A percentile compares a stretch with the other conserved stretches of the same genome.
Evolutionary conservation across 1,140 invertebrate species (phyloP).

Genomic region (Calephelis nemesis): DNA sequence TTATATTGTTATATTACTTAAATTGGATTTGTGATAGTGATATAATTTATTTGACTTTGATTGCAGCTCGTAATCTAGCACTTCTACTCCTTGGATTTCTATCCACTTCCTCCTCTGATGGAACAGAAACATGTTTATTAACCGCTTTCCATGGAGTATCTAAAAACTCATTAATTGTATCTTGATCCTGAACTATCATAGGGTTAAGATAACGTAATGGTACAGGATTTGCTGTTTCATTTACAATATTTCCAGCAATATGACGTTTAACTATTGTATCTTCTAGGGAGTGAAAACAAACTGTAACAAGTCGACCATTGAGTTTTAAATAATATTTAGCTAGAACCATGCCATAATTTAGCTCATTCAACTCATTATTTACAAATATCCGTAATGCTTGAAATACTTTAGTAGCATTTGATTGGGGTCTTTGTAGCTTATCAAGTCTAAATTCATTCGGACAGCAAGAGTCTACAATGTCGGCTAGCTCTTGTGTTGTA

Average conservation of each 20-base stretch:
- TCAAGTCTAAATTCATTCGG: conserved; percentile 82
- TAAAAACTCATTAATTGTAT: conserved; percentile 82
- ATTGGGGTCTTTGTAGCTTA: conserved; percentile 86
- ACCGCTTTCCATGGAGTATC: conserved; percentile 87
- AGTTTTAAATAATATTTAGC: conserved; percentile 88
- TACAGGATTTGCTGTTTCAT: conserved; percentile 83
- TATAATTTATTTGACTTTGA: conserved; percentile 81
- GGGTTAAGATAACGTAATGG: conserved; percentile 84
- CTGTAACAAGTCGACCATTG: conserved; percentile 87
- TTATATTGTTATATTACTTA: too few species aligned
- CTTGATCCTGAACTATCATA: conserved; percentile 76
- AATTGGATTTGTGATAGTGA: too few species aligned
- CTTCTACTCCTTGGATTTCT: conserved; percentile 91
- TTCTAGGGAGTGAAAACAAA: conserved; percentile 96
- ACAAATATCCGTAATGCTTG: conserved; percentile 97
- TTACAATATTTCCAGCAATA: conserved; percentile 87
- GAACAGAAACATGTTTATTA: conserved; percentile 89
- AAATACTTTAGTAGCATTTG: conserved; percentile 95
- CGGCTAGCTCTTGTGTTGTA: conserved; percentile 91
- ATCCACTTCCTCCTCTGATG: conserved; percentile 86
- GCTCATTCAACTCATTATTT: conserved; percentile 98
- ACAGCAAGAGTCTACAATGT: conserved; percentile 86
- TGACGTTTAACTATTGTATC: conserved; percentile 97
- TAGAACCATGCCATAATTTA: conserved; percentile 92
- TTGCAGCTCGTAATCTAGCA: conserved; percentile 91